These are phyloP conservation scores for Germaria angustata DNA, from an alignment of 2,888 invertebrate genomes.

Conservation along the genomic window DNA sequence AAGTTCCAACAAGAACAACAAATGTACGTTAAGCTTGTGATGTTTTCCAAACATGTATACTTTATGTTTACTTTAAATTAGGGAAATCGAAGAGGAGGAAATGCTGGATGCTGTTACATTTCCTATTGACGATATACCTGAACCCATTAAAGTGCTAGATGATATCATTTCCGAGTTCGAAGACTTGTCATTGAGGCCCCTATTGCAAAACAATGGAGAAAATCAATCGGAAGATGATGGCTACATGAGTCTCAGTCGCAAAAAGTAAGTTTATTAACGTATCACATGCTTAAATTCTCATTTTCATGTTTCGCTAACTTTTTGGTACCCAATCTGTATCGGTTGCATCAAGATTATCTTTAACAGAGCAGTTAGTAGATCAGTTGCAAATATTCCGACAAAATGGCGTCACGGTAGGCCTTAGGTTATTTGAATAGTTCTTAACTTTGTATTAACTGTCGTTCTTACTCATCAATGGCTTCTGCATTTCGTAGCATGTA, in stretches of 20 bases:
- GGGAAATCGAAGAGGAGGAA: conserved; percentile 66
- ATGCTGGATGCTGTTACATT: conserved; percentile 64
- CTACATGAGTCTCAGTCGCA: conserved; percentile 95
- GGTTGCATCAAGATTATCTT: too few relatives aligned
- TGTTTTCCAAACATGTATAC: neutral
- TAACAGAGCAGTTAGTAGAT: too few relatives aligned
- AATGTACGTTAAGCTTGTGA: conserved; percentile 50
- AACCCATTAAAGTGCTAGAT: conserved; percentile 92
- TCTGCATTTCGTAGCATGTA: too few relatives aligned
- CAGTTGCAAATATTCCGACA: too few relatives aligned
- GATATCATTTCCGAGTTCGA: conserved; percentile 95
- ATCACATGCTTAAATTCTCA: too few relatives aligned
- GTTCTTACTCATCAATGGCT: too few relatives aligned
- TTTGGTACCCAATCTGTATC: too few relatives aligned
- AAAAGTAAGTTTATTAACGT: conserved; percentile 81
- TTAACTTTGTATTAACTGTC: too few relatives aligned
- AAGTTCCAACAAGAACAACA: conserved; percentile 35
- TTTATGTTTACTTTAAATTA: conserved; percentile 16
- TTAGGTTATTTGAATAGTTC: too few relatives aligned
- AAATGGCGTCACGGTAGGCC: too few relatives aligned
- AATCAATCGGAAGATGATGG: conserved; percentile 95
- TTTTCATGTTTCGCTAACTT: too few relatives aligned
- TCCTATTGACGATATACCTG: conserved; percentile 85
- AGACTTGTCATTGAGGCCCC: conserved; percentile 82
- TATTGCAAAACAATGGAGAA: conserved; percentile 84